These are phyloP conservation scores for Onychomys torridus DNA, from an alignment of 2,797 vertebrate species.

Conservation along the genomic window DNA sequence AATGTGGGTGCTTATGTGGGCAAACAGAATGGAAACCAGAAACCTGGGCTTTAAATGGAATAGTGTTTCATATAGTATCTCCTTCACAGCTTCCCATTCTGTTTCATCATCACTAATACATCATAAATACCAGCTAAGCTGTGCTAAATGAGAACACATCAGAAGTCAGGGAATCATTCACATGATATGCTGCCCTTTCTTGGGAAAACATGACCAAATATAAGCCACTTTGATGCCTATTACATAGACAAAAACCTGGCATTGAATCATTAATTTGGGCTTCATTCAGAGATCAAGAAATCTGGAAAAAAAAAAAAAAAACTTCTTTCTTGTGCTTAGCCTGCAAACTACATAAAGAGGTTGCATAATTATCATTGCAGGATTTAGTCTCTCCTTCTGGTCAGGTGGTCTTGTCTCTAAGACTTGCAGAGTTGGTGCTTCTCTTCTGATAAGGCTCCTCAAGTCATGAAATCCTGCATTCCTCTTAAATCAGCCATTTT, in stretches of 20 bases:
- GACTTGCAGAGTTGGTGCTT: neutral
- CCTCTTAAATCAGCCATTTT: neutral
- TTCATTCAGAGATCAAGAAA: neutral
- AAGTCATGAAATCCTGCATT: neutral
- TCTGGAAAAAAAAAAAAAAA: no score
- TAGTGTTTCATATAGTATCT: neutral
- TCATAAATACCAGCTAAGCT: neutral
- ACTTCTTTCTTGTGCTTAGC: neutral
- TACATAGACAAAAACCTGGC: no score
- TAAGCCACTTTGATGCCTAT: neutral
- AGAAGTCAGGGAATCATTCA: neutral
- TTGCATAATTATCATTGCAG: neutral
- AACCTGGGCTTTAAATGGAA: neutral
- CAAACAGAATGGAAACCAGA: neutral
- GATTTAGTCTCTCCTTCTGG: neutral
- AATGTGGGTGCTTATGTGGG: neutral
- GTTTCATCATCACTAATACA: neutral
- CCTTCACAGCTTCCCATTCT: neutral
- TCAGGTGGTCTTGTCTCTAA: neutral
- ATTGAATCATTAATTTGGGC: neutral
- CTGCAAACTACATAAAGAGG: neutral
- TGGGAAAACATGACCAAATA: neutral
- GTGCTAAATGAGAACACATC: neutral
- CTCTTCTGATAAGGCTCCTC: neutral
- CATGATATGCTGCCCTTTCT: neutral